Conservation (phyloP, 2,113 vertebrate species). For the Apteryx owenii region DNA sequence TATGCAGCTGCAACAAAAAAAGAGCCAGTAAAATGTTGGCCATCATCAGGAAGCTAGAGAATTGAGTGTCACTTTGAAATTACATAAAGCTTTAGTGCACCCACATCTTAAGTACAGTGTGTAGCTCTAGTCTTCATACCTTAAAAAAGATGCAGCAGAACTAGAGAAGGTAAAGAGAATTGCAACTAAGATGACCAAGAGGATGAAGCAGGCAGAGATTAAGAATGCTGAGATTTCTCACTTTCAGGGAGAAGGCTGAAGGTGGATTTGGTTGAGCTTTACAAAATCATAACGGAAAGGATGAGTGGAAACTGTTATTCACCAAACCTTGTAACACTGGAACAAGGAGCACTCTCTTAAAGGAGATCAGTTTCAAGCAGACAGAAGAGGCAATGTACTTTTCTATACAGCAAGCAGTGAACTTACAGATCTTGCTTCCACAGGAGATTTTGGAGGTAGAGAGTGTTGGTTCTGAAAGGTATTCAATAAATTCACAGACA, state of each 20-base stretch:
- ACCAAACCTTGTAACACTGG: neutral
- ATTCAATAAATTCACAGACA: neutral
- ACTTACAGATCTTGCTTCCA: neutral
- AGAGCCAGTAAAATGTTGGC: neutral
- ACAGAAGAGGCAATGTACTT: neutral
- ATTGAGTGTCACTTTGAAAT: neutral
- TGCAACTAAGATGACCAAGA: neutral
- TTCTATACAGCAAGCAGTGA: neutral
- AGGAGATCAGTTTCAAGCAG: neutral
- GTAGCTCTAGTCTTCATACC: neutral
- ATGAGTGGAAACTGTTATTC: neutral
- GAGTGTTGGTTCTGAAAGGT: neutral
- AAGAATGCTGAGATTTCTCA: neutral
- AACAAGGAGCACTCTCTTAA: neutral
- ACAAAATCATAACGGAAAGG: neutral
- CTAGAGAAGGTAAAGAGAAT: neutral
- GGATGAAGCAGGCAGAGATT: neutral
- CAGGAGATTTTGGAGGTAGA: neutral
- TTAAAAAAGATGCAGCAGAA: neutral
- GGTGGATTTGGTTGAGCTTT: neutral
- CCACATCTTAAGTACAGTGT: neutral
- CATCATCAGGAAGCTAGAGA: neutral
- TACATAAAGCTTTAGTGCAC: neutral
- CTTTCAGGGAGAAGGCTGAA: neutral
- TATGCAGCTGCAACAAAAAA: neutral